These are phyloP conservation scores for Scaptomyza polygonia DNA, from an alignment of 2,888 invertebrate genomes.

Conservation along the genomic window DNA sequence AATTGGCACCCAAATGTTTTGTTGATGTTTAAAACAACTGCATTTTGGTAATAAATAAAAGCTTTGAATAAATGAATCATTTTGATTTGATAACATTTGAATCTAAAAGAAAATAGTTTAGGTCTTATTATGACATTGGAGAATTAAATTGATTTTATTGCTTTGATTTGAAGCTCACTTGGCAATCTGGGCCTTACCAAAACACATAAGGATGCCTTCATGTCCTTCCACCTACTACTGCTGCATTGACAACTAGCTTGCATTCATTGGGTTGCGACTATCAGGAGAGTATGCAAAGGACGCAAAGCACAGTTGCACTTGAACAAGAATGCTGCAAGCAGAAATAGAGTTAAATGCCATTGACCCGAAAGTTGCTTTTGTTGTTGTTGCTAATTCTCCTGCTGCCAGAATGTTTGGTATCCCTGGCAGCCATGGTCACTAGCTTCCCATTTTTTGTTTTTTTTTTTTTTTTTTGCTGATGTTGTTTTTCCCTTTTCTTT, in stretches of 20 bases:
- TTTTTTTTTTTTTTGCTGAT: too few relatives aligned
- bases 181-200: too few relatives aligned
- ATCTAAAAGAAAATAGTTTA: too few relatives aligned
- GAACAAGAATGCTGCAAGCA: slow-evolving; percentile 19
- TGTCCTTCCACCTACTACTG: neutral
- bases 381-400: slow-evolving; percentile 5
- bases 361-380: slow-evolving; percentile 37
- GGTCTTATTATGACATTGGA: too few relatives aligned
- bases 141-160: too few relatives aligned
- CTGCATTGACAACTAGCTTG: neutral
- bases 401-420: slow-evolving; percentile 18
- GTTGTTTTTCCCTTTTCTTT: too few relatives aligned
- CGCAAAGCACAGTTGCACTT: slow-evolving; percentile 16
- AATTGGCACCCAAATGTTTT: slow-evolving; percentile 11
- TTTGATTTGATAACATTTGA: neutral
- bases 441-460: slow-evolving; percentile 1
- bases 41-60: neutral
- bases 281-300: slow-evolving; percentile 27
- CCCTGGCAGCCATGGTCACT: slow-evolving; percentile 24
- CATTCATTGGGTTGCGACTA: slow-evolving; percentile 18
- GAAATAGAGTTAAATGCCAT: slow-evolving; percentile 54
- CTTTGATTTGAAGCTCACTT: too few relatives aligned
- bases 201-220: neutral
- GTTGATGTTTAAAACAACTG: neutral
- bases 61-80: neutral